Evolutionary conservation across 1,140 invertebrate genomes (phyloP), one percentile per base, ranked within the genome.

Genomic region (Trichonephila clavipes): DNA sequence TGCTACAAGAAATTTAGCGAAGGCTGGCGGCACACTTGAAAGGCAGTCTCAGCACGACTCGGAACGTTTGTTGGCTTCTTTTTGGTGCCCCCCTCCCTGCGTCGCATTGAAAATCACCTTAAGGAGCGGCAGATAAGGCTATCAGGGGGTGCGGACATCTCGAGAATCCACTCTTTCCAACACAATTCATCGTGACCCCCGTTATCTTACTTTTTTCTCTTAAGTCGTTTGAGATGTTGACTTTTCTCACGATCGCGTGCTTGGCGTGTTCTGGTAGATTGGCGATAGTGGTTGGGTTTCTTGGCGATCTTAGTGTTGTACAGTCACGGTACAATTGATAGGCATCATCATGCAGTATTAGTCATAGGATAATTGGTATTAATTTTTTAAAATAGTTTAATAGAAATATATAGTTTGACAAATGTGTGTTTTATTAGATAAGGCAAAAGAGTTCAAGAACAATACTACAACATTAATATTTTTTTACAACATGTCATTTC

Each of bases 241-340:
- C 66, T 89, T 89, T 89, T 89, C 88, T 89, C 88, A 89, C 88
- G 88, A 89, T 89, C 66, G 61, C 64, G 88, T 40, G 69, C 61
- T 89, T 89, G 66, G 88, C 88, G 34, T 16, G 88, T 72, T 6
- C 51, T 64, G n/a, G 44, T 69, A 62, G 40, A 18, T 62, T 66
- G 62, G 34, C 34, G 24, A 18, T 28, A 12, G n/a, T 21, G n/a
- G 10, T 69, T 77, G 18, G 28, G 62, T 21, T 64, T 28, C 4
- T 77, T 77, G 72, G 72, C 72, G 72, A 28, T 14, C 14, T 77
- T 77, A 0, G 16, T 77, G 28, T 40, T 10, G 16, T 34, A 2
- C 18, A 34, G 72, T 40, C 72, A 77, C 24, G 72, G 24, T 40
- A 40, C 14, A 34, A 18, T 14, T 6, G 34, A 6, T 21, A 6